These are phyloP conservation scores for Chrysolina oricalcia DNA, from an alignment of 2,888 invertebrate species.

Conservation along the genomic window DNA sequence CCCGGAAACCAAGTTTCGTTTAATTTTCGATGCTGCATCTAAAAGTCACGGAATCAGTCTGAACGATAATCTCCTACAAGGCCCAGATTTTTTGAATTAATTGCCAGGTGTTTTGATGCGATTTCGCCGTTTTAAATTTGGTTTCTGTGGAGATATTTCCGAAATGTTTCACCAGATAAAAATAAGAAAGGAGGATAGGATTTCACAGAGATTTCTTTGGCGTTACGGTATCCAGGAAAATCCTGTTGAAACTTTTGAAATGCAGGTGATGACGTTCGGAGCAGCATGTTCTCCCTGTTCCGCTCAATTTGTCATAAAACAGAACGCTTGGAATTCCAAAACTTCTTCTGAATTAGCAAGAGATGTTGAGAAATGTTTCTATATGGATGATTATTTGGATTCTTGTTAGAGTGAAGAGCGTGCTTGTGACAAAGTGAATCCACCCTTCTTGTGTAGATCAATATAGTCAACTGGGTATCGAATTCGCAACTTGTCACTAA, in stretches of 20 bases:
- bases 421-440: neutral
- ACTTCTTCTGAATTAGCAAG: neutral
- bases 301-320: too few species aligned
- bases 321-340: too few species aligned
- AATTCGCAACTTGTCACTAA: too few species aligned
- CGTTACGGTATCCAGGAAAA: neutral
- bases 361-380: neutral
- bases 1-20: too few species aligned
- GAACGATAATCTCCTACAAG: too few species aligned
- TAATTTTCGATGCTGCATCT: too few species aligned
- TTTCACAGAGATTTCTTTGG: conserved; percentile 16
- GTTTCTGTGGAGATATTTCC: conserved; percentile 8
- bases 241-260: too few species aligned
- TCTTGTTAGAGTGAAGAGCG: neutral
- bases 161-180: too few species aligned
- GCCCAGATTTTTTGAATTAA: neutral
- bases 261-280: too few species aligned
- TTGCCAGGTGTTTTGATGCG: conserved; percentile 6
- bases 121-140: neutral
- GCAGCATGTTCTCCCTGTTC: too few species aligned
- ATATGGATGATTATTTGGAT: neutral
- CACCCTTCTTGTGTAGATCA: neutral
- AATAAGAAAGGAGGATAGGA: conserved; percentile 1
- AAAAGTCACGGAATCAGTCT: too few species aligned
- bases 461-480: too few species aligned